phyloP scores from a whole-genome alignment of 2,113 vertebrate species.

The Colius striatus region DNA sequence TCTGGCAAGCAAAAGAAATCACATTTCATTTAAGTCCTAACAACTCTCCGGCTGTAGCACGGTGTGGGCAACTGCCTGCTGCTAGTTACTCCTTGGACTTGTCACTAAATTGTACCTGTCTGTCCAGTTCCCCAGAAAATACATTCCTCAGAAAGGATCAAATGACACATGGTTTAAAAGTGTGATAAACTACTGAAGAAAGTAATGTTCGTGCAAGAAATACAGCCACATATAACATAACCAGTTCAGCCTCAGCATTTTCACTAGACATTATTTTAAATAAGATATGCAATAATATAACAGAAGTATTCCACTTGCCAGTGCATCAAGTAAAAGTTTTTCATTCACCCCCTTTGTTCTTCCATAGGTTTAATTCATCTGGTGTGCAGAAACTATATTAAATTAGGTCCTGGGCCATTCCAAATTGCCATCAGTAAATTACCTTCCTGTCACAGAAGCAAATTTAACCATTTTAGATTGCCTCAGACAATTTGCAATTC shows the following conservation, averaged over 20 bases:
- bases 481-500: slow-evolving; percentile 46
- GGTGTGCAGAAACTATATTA: not conserved
- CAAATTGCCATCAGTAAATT: slow-evolving; percentile 40
- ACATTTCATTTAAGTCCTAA: not conserved
- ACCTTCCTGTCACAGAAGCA: slow-evolving; percentile 20
- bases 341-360: not conserved
- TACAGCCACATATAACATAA: too few species aligned
- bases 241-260: not conserved
- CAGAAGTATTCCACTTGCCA: not conserved
- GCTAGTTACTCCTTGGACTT: not conserved
- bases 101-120: not conserved
- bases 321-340: not conserved
- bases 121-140: not conserved
- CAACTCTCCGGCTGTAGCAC: rapidly evolving
- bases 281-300: not conserved
- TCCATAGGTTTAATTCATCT: not conserved
- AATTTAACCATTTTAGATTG: slow-evolving; percentile 45
- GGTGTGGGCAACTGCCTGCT: not conserved
- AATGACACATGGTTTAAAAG: not conserved
- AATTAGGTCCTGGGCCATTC: slow-evolving; percentile 26
- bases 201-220: not conserved
- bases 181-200: not conserved
- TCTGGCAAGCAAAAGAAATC: not conserved
- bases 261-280: not conserved
- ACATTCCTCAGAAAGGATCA: not conserved